Evolutionary conservation across 2,888 invertebrate genomes (phyloP), one percentile per base, ranked within the genome.

Genomic region (Latrodectus elegans): DNA sequence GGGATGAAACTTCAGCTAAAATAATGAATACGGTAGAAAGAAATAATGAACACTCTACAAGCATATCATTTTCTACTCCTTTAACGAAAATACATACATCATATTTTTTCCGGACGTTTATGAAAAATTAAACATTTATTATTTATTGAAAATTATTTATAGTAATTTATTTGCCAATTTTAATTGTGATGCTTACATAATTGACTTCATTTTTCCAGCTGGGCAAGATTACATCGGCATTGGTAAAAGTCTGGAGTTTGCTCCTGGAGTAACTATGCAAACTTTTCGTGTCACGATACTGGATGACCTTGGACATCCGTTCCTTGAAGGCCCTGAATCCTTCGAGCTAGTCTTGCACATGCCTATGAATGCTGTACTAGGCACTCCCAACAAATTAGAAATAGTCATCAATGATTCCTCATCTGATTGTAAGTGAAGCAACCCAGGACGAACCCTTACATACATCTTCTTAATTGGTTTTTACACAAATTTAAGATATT

Each of bases 151-250:
- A 22, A 22, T 6, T 38, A 38, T 38, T 6, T 38, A 4, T 38
- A 38, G 4, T 38, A 6, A 38, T 38, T 38, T 38, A 38, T 38
- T 38, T 38, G 1, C 4, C 38, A 6, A 38, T 38, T 38, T 38
- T 38, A 38, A 38, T 38, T 38, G 38, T 38, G 38, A 6, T 38
- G 6, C 38, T 38, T 11, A 60, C n/a, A 22, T 67, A 17, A 17
- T 67, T 67, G 22, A 67, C 22, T 15, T 17, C 55, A 52, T 84
- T 49, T 38, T 89, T 90, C 4, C 90, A 92, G 92, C 91, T 89
- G 92, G 92, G 10, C 79, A 91, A 51, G 92, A 92, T 89, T 92
- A 92, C 88, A 90, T 91, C 9, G 91, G 92, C 3, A 91, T 92
- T 26, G 91, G 91, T 83, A 90, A 90, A 68, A 91, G 91, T 55